Conservation (phyloP, 2,113 vertebrate species). For the Onychostruthus taczanowskii region DNA sequence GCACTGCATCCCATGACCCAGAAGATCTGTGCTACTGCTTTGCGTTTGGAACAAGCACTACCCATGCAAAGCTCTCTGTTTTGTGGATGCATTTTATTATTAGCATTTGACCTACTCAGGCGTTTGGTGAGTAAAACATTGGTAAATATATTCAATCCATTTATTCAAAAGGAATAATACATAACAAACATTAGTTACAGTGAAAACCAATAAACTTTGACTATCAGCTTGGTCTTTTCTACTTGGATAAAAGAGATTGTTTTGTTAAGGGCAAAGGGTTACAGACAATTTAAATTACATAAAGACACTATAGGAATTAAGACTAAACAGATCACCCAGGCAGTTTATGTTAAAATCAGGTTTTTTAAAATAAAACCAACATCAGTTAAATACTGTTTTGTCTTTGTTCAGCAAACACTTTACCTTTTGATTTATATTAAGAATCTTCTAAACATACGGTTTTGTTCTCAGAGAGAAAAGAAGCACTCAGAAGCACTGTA, state of each 20-base stretch:
- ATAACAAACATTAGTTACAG: neutral
- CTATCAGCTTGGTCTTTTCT: neutral
- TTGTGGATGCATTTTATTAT: neutral
- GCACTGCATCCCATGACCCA: neutral
- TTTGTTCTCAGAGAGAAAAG: neutral
- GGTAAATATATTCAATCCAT: neutral
- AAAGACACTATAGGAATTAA: neutral
- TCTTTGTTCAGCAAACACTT: neutral
- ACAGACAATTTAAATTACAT: neutral
- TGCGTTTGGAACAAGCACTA: neutral
- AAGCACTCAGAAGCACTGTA: neutral
- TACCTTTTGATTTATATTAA: neutral
- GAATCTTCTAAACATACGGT: neutral
- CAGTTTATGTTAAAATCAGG: neutral
- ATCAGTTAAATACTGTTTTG: neutral
- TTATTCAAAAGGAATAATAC: neutral
- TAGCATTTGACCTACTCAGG: neutral
- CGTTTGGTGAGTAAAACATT: neutral
- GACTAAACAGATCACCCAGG: neutral
- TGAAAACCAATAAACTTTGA: neutral
- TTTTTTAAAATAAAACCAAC: neutral
- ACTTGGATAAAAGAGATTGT: neutral
- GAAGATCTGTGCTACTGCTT: neutral
- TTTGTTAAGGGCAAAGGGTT: neutral
- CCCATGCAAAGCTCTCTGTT: neutral